These are phyloP conservation scores for Strigamia crassipes DNA, from an alignment of 2,888 invertebrate species.

Conservation along the genomic window DNA sequence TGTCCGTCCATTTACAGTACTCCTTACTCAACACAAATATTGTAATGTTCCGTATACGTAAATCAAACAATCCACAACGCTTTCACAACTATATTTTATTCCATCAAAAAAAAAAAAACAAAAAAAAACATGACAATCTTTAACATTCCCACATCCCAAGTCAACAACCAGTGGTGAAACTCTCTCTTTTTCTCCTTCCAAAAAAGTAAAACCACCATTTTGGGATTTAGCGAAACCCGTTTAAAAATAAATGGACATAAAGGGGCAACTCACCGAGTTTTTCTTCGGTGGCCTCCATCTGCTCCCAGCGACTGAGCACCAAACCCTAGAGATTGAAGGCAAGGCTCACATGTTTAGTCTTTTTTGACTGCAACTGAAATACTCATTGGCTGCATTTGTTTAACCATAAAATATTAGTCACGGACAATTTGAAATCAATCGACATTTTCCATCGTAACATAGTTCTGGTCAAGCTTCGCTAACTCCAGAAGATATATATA, in stretches of 20 bases:
- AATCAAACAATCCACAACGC: neutral
- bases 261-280: slow-evolving; percentile 74
- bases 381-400: slow-evolving; percentile 33
- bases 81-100: neutral
- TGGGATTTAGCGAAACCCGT: neutral
- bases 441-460: no score
- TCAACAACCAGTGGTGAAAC: no score
- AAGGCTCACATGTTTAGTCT: slow-evolving; percentile 46
- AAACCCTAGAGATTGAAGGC: slow-evolving; percentile 49
- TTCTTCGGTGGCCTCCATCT: slow-evolving; percentile 76
- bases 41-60: no score
- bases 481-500: no score
- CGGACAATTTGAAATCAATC: neutral
- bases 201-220: no score
- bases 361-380: slow-evolving; percentile 42
- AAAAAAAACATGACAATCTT: no score
- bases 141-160: no score
- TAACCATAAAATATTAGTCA: neutral
- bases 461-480: neutral
- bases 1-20: no score
- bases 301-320: slow-evolving; percentile 79
- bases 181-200: no score
- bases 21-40: no score
- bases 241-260: slow-evolving; percentile 6
- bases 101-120: no score